phyloP scores from a whole-genome alignment of 1,140 invertebrate genomes.

The Archegozetes longisetosus region DNA sequence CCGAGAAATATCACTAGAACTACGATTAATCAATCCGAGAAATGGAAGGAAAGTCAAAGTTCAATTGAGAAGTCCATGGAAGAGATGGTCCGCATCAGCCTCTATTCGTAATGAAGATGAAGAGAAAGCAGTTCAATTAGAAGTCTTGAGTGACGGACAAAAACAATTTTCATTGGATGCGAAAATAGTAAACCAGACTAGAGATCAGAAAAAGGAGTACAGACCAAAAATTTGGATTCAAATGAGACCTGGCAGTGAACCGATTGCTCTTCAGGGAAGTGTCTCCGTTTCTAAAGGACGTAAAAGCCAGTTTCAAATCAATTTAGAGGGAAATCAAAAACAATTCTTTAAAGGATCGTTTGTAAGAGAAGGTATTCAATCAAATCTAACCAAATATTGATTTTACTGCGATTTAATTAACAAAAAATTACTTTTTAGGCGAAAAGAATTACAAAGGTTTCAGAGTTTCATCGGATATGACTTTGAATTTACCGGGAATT shows the following conservation, averaged over 20 bases:
- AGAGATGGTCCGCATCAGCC: not conserved
- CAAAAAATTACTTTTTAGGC: too few relatives aligned
- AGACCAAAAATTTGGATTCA: not conserved
- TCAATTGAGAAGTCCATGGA: conserved; percentile 3
- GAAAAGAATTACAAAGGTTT: not conserved
- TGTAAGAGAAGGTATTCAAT: not conserved
- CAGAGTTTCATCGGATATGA: not conserved
- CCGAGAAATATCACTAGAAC: conserved; percentile 1
- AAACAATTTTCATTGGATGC: not conserved
- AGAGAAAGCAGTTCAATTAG: not conserved
- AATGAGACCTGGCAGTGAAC: not conserved
- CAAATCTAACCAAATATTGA: too few relatives aligned
- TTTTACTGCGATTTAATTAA: too few relatives aligned
- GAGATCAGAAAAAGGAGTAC: conserved; percentile 8
- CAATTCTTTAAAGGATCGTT: conserved; percentile 5
- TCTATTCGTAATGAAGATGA: not conserved
- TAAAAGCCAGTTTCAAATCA: not conserved
- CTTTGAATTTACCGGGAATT: not conserved
- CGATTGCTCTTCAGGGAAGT: not conserved
- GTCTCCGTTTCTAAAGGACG: not conserved
- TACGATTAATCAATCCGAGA: not conserved
- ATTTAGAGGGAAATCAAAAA: conserved; percentile 1
- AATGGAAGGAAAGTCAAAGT: not conserved
- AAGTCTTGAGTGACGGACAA: not conserved
- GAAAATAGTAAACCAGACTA: not conserved